Conservation (phyloP, 2,888 invertebrate genomes). For the Drosophila dives region DNA sequence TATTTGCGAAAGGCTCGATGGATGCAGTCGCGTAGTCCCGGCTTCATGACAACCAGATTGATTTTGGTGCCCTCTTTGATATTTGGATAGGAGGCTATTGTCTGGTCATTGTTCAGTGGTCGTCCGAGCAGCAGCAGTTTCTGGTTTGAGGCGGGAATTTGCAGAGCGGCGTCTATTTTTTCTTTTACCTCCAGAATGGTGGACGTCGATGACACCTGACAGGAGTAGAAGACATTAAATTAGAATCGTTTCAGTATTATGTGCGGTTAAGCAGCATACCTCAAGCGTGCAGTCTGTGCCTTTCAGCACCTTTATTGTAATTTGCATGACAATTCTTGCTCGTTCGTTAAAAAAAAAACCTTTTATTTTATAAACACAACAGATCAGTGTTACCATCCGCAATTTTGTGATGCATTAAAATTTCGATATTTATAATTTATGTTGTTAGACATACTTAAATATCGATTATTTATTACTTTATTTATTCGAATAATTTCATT, state of each 20-base stretch:
- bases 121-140: slow-evolving; percentile 90
- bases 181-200: slow-evolving; percentile 90
- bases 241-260: not conserved
- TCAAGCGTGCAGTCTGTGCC: slow-evolving; percentile 89
- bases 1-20: slow-evolving; percentile 85
- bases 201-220: slow-evolving; percentile 86
- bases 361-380: slow-evolving; percentile 51
- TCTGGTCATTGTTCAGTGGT: slow-evolving; percentile 90
- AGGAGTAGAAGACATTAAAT: not conserved
- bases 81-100: slow-evolving; percentile 88
- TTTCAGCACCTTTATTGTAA: slow-evolving; percentile 90
- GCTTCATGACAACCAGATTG: slow-evolving; percentile 89
- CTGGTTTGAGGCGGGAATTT: slow-evolving; percentile 89
- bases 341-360: slow-evolving; percentile 17
- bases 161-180: slow-evolving; percentile 87
- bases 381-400: slow-evolving; percentile 50
- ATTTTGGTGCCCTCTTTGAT: slow-evolving; percentile 91
- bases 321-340: slow-evolving; percentile 87
- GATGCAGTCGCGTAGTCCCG: slow-evolving; percentile 88
- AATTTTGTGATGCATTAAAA: slow-evolving; percentile 32
- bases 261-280: slow-evolving; percentile 83
- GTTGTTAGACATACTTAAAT: not conserved
- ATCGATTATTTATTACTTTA: slow-evolving; percentile 16
- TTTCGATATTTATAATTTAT: slow-evolving; percentile 24
- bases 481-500: not conserved